These are phyloP conservation scores for Corydoras sp. DNA, from an alignment of 2,113 vertebrate species.

Conservation along the genomic window DNA sequence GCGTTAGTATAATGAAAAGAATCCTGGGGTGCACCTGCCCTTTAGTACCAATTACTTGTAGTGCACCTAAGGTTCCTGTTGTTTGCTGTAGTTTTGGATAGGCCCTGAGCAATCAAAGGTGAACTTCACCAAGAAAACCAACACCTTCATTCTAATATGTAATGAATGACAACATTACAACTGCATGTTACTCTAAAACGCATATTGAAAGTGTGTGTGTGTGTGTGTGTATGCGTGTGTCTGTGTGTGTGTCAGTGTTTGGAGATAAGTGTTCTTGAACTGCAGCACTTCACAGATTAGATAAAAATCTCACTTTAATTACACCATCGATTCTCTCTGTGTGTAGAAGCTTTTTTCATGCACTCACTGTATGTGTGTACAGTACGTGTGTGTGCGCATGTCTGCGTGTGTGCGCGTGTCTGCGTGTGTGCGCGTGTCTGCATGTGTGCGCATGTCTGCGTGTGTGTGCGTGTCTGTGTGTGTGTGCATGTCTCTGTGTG, in stretches of 20 bases:
- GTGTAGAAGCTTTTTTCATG: background rate
- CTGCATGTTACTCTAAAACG: too few species aligned
- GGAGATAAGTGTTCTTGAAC: conserved; percentile 30
- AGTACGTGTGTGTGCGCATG: background rate
- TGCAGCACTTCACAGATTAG: conserved; percentile 28
- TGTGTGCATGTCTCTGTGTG: background rate
- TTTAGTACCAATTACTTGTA: too few species aligned
- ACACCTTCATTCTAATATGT: too few species aligned
- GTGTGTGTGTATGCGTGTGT: background rate
- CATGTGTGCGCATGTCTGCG: too few species aligned
- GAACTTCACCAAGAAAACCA: too few species aligned
- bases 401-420: background rate
- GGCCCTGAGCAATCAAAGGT: too few species aligned
- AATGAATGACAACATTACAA: too few species aligned
- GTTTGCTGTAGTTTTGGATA: too few species aligned
- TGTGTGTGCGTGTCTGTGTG: background rate
- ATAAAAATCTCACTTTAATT: conserved; percentile 34
- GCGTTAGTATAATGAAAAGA: too few species aligned
- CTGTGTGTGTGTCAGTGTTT: conserved; percentile 7
- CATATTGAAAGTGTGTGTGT: background rate
- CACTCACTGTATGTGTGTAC: background rate
- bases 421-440: too few species aligned
- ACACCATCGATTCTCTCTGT: conserved; percentile 24
- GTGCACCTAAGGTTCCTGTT: too few species aligned
- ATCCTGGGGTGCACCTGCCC: too few species aligned